A percentile compares a stretch with the other conserved stretches of the same genome.
phyloP scores from a whole-genome alignment of 2,888 invertebrate genomes.

The Cyclophora punctaria region DNA sequence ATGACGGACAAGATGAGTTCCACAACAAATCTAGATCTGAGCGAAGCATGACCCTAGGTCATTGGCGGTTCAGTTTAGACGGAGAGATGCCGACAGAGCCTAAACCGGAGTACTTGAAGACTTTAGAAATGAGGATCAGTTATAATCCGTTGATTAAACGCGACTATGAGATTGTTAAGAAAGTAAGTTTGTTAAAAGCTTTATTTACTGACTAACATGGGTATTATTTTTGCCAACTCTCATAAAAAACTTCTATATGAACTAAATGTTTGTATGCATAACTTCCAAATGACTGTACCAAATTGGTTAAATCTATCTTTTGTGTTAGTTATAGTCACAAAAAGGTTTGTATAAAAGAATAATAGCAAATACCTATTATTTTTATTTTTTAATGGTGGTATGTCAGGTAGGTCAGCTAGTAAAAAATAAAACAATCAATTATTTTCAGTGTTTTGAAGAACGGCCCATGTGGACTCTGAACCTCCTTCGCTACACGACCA shows the following conservation, averaged over 20 bases:
- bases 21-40: constrained; percentile 45
- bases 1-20: constrained; percentile 37
- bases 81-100: constrained; percentile 79
- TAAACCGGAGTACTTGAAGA: constrained; percentile 71
- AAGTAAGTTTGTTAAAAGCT: constrained; percentile 34
- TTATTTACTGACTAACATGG: no score
- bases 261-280: no score
- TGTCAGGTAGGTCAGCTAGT: no score
- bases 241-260: no score
- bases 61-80: constrained; percentile 76
- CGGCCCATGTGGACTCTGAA: constrained; percentile 93
- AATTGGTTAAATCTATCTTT: no score
- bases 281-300: no score
- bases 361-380: no score
- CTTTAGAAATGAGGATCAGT: constrained; percentile 53
- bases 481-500: constrained; percentile 80
- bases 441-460: constrained; percentile 82
- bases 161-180: constrained; percentile 62
- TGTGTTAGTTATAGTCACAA: no score
- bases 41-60: constrained; percentile 66
- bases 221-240: no score
- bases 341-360: no score
- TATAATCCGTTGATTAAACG: constrained; percentile 46
- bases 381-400: no score
- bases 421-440: not conserved